Evolutionary conservation across 2,113 vertebrate species (phyloP).

Genomic region (Campylorhamphus procurvoides): DNA sequence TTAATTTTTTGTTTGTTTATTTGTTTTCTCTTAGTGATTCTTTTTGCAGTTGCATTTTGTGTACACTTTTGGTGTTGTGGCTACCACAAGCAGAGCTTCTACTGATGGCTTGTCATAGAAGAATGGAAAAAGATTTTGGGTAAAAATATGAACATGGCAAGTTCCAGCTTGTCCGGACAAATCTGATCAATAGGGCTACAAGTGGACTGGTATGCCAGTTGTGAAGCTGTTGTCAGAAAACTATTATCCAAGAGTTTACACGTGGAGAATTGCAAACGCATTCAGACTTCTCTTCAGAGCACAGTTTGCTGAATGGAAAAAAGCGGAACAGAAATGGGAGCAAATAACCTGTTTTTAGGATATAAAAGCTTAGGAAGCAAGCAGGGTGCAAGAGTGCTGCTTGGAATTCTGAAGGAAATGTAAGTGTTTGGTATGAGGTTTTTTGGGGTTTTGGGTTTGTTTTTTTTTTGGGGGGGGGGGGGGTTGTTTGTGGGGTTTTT

Average conservation of each 20-base stretch:
- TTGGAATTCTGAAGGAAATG: neutral
- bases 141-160: neutral
- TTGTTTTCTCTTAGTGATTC: neutral
- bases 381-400: neutral
- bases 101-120: neutral
- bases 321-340: neutral
- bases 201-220: neutral
- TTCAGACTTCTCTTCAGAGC: neutral
- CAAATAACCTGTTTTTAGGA: neutral
- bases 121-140: neutral
- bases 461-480: no score
- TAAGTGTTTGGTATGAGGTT: neutral
- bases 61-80: neutral
- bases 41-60: neutral
- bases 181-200: neutral
- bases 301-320: neutral
- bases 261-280: neutral
- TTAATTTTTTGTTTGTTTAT: neutral
- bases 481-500: no score
- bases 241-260: neutral
- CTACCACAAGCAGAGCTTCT: neutral
- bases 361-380: neutral
- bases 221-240: neutral
- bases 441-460: no score
- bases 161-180: neutral